These are phyloP conservation scores for Hemicentrotus pulcherrimus DNA, from an alignment of 35 echinoderm and acorn worm species.

Conservation along the genomic window DNA sequence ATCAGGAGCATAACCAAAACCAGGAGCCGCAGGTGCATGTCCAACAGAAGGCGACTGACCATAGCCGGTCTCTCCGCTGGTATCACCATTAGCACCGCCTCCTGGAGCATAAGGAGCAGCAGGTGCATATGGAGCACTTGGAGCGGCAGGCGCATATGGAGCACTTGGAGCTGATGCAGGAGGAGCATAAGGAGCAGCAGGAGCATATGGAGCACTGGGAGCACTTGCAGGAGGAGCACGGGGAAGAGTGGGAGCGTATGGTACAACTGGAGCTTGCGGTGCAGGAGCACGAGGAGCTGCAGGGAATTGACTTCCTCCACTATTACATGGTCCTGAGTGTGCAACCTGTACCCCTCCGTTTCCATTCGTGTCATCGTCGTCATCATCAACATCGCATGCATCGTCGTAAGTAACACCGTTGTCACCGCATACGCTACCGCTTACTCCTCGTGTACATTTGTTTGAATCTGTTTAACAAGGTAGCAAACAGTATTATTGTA, in stretches of 20 bases:
- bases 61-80: neutral
- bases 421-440: neutral
- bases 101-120: slow-evolving; percentile 24
- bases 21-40: neutral
- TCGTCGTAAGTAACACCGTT: slow-evolving; percentile 28
- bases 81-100: neutral
- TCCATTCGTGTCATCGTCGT: slow-evolving; percentile 5
- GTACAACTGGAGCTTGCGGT: neutral
- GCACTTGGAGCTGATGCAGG: neutral
- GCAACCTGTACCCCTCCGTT: slow-evolving; percentile 31
- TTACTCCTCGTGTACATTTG: slow-evolving; percentile 6
- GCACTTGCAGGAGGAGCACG: neutral
- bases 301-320: neutral
- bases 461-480: neutral
- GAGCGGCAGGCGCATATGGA: neutral
- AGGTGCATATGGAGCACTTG: neutral
- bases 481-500: neutral
- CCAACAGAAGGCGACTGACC: neutral
- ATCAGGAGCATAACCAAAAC: neutral
- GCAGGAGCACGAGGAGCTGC: neutral
- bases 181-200: slow-evolving; percentile 6
- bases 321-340: neutral
- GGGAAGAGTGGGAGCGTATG: neutral
- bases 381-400: slow-evolving; percentile 17
- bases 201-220: neutral